Evolutionary conservation across 2,113 vertebrate genomes (phyloP).

Genomic region (Tetrao urogallus): DNA sequence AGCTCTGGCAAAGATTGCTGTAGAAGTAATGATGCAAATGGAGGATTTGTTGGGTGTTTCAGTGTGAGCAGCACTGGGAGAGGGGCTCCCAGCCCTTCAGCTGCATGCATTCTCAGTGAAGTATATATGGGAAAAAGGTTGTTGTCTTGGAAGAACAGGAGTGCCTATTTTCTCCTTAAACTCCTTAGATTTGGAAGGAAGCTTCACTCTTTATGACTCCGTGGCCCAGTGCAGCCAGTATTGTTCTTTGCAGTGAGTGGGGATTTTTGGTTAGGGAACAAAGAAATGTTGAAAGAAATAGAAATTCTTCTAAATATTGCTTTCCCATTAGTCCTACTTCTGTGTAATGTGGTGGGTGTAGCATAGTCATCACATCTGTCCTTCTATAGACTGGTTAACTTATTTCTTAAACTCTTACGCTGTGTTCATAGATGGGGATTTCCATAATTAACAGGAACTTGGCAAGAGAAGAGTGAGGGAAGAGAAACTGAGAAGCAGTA

Average conservation of each 20-base stretch:
- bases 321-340: neutral
- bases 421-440: neutral
- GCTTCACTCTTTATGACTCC: accelerated
- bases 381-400: neutral
- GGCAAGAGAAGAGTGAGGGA: neutral
- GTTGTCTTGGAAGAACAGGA: neutral
- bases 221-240: neutral
- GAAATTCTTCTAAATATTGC: neutral
- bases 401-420: neutral
- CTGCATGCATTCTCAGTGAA: neutral
- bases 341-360: neutral
- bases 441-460: neutral
- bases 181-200: neutral
- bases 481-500: neutral
- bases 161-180: neutral
- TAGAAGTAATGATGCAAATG: neutral
- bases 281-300: neutral
- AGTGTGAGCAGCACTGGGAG: neutral
- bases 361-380: neutral
- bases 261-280: neutral
- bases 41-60: neutral
- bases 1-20: neutral
- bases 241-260: accelerated
- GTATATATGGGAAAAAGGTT: neutral
- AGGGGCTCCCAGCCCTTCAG: neutral